These are phyloP conservation scores for Drosophila incognita DNA, from an alignment of 2,888 invertebrate genomes.

Conservation along the genomic window DNA sequence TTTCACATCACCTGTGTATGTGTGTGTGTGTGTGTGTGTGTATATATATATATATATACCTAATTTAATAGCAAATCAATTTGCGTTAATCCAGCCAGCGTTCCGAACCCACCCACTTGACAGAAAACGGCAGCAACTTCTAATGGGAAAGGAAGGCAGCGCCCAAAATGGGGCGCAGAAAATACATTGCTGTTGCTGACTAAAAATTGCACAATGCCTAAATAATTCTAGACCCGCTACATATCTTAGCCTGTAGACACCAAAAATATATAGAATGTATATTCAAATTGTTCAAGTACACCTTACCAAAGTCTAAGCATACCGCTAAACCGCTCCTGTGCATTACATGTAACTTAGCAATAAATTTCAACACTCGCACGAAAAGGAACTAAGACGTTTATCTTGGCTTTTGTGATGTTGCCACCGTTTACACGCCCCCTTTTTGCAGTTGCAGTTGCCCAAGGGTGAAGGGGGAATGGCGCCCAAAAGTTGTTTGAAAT, in stretches of 20 bases:
- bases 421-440: conserved; percentile 20
- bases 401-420: conserved; percentile 56
- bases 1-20: conserved; percentile 36
- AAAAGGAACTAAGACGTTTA: conserved; percentile 64
- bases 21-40: conserved; percentile 13
- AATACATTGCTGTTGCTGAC: neutral
- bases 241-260: neutral
- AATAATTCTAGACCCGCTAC: neutral
- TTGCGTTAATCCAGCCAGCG: conserved; percentile 73
- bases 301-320: neutral
- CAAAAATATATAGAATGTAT: neutral
- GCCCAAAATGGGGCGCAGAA: conserved; percentile 44
- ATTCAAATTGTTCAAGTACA: neutral
- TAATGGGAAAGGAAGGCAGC: neutral
- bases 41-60: conserved; percentile 36
- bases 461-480: neutral
- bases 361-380: conserved; percentile 61
- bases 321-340: conserved; percentile 54
- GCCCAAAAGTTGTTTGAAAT: conserved; percentile 51
- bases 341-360: conserved; percentile 52
- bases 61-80: conserved; percentile 84
- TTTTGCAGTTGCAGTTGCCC: conserved; percentile 20
- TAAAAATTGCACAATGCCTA: neutral
- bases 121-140: conserved; percentile 32
- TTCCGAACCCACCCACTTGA: conserved; percentile 61